Evolutionary conservation across 2,888 invertebrate genomes (phyloP), one percentile per base, ranked within the genome.

Genomic region (Horisme vitalbata): DNA sequence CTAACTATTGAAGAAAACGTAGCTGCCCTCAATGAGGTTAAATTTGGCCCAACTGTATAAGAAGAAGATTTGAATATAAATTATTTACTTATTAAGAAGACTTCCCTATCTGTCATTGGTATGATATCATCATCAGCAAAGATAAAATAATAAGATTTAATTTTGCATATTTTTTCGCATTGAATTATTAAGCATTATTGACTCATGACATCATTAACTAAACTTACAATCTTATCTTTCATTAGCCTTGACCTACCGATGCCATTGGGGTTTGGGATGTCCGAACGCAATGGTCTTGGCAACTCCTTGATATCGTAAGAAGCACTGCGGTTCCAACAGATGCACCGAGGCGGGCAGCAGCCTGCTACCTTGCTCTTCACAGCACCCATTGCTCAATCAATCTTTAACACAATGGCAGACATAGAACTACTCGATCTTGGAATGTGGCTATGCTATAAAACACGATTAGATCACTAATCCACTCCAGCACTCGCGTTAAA

Each of bases 301-400:
- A 88, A 52, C 44, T 83, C 83, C 59, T 71, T 79, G 12, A 86
- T 65, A 57, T 87, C 86, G 37, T 85, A 83, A 1, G 83, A 80
- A 0, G 71, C 63, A 21, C 59, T 52, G 15, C 61, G 36, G 23
- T 70, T 67, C 50, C 81, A 81, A 56, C 83, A 83, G 20, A 52
- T 32, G 37, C 76, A 75, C 23, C 69, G 56, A 8, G 70, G 61
- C 1, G 73, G 70, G 48, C 79, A 83, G 49, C 53, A 71, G 5
- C 61, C 56, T 4, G 59, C 61, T 37, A 87, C 36, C 58, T 79
- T 85, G 55, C 83, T 87, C 59, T 71, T 79, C 52, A 80, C 81
- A 49, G 71, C 59, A 63, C 87, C 88, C 87, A 88, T 88, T 48
- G 47, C 63, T 51, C 48, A 59, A 56, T 44, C 51, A 57, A 49